These are phyloP conservation scores for Drosophila micromelanica DNA, from an alignment of 1,140 invertebrate genomes.

Conservation along the genomic window DNA sequence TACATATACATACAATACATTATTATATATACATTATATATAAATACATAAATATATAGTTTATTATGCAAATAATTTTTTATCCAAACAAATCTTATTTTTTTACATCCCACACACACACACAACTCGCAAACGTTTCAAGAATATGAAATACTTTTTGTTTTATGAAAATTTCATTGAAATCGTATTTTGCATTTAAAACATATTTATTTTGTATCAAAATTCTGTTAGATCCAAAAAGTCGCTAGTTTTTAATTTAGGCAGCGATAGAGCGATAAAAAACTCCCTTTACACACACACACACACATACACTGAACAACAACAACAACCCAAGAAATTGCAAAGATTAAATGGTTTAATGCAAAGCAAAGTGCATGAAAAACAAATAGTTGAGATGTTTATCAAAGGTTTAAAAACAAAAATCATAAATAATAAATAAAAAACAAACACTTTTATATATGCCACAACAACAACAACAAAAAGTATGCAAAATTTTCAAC, in stretches of 20 bases:
- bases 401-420: constrained; percentile 21
- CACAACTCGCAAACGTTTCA: constrained; percentile 8
- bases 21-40: constrained; percentile 37
- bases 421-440: constrained; percentile 1
- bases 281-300: background rate
- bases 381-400: constrained; percentile 38
- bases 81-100: constrained; percentile 20
- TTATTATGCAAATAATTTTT: constrained; percentile 41
- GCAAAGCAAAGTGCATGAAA: background rate
- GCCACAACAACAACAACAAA: constrained; percentile 20
- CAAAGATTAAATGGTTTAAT: constrained; percentile 3
- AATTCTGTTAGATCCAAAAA: constrained; percentile 26
- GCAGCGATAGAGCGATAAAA: background rate
- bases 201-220: constrained; percentile 48
- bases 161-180: constrained; percentile 20
- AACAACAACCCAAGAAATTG: constrained; percentile 13
- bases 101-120: constrained; percentile 6
- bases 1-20: constrained; percentile 17
- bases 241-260: constrained; percentile 12
- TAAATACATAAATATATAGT: constrained; percentile 35
- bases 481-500: constrained; percentile 36
- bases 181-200: constrained; percentile 37
- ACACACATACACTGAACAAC: constrained; percentile 21
- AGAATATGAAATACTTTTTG: constrained; percentile 18
- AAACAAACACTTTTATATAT: constrained; percentile 28